Evolutionary conservation across 2,888 invertebrate genomes (phyloP).

Genomic region (Ectemnius continuus): DNA sequence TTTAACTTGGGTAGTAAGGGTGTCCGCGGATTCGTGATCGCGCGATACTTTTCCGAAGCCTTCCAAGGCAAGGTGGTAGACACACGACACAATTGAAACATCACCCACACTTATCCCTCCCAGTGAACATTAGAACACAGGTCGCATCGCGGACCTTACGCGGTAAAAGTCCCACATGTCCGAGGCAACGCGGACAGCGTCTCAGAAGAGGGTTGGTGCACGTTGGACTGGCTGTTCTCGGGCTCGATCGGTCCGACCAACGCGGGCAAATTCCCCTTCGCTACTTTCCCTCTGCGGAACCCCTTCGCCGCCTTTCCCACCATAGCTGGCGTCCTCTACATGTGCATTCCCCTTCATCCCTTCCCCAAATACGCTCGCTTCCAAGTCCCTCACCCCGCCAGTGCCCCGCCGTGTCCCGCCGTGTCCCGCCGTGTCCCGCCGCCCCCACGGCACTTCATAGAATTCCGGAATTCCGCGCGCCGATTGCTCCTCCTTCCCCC

Average conservation of each 20-base stretch:
- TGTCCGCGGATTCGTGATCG: constrained; percentile 16
- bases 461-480: constrained; percentile 65
- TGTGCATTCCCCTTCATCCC: constrained; percentile 61
- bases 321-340: constrained; percentile 36
- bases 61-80: constrained; percentile 7
- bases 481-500: constrained; percentile 62
- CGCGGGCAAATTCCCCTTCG: constrained; percentile 67
- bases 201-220: constrained; percentile 69
- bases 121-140: neutral
- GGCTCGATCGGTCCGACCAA: constrained; percentile 64
- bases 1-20: constrained; percentile 30
- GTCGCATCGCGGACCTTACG: too few species aligned
- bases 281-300: constrained; percentile 65
- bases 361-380: constrained; percentile 29
- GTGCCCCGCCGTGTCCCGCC: constrained; percentile 17
- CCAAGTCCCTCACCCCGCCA: constrained; percentile 20
- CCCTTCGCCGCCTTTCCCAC: constrained; percentile 25
- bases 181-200: constrained; percentile 35
- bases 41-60: constrained; percentile 6
- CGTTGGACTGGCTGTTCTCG: constrained; percentile 71
- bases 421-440: constrained; percentile 15
- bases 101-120: constrained; percentile 35
- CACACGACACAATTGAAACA: constrained; percentile 39
- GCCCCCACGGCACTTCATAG: constrained; percentile 51
- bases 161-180: too few species aligned